Evolutionary conservation across 2,797 vertebrate species (phyloP), one percentile per base, ranked within the genome.

Genomic region (Peromyscus aztecus): DNA sequence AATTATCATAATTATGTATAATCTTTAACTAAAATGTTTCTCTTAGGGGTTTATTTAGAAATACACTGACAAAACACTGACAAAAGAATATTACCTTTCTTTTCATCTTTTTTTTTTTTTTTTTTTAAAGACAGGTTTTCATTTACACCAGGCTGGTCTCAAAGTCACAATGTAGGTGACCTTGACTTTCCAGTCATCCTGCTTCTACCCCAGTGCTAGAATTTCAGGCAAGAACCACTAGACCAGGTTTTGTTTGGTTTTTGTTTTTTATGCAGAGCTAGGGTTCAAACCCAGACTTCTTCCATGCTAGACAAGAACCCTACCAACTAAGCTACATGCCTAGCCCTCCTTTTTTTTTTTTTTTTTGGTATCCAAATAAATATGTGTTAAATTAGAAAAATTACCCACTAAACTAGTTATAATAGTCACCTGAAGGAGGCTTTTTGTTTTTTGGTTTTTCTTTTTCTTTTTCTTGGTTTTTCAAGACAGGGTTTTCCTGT

Each of bases 21-120:
- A 88, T 91, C 40, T 90, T 91, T 82, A 10, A 95, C 73, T 55
- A n/a, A 43, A 95, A 92, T 95, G 63, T 88, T 93, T 96, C 69
- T 96, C 40, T 34, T 90, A 92, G 37, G 37, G 88, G 92, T 85
- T 96, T 87, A 80, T 76, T 95, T 92, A 87, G 57, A 89, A 76
- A 73, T 37, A 86, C 14, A 75, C 17, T 80, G 27, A 63, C 23
- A 63, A 63, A 81, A 87, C 14, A 75, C 17, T 80, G 24, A 63
- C 23, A 63, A 63, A 81, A 87, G 13, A 94, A 34, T 83, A 57
- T 19, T 40, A 17, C 27, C 11, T 88, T 73, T 40, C 49, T 29
- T 59, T 55, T 40, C 16, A 40, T 55, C 4, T 63, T 46, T 40
- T 37, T 84, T 43, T 84, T n/a, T 67, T 52, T 11, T 46, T 75